Evolutionary conservation across 2,888 invertebrate species (phyloP).

Genomic region (Falcaria lacertinaria): DNA sequence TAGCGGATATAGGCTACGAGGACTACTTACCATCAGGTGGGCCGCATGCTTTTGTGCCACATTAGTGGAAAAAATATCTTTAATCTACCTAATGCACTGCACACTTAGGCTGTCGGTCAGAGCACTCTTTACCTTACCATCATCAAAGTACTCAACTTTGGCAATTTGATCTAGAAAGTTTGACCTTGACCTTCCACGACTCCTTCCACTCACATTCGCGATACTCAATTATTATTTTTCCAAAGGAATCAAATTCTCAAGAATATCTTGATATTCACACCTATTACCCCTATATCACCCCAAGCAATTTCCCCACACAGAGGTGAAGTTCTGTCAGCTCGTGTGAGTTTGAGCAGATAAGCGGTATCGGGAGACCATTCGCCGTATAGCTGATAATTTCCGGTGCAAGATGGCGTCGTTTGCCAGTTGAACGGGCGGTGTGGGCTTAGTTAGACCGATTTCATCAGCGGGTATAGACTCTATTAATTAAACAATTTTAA

Average conservation of each 20-base stretch:
- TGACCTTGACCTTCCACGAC: no score
- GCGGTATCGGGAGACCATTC: slow-evolving; percentile 57
- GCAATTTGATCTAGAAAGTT: no score
- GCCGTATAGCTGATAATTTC: slow-evolving; percentile 65
- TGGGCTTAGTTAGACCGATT: slow-evolving; percentile 15
- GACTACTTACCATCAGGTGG: no score
- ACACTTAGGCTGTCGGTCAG: no score
- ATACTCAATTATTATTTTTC: not conserved
- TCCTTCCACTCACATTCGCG: no score
- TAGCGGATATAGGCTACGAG: no score
- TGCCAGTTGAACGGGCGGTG: slow-evolving; percentile 46
- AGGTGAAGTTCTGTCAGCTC: slow-evolving; percentile 15
- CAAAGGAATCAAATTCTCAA: not conserved
- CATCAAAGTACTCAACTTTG: no score
- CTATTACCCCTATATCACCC: not conserved
- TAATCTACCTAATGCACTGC: no score
- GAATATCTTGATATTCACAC: not conserved
- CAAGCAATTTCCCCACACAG: not conserved
- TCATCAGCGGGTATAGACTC: not conserved
- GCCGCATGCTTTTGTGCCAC: no score
- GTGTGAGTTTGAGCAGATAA: slow-evolving; percentile 43
- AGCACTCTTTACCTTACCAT: no score
- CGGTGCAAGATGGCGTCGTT: slow-evolving; percentile 60
- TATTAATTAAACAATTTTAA: no score
- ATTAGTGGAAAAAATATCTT: no score